phyloP scores from a whole-genome alignment of 2,113 vertebrate species.

The Ia io region DNA sequence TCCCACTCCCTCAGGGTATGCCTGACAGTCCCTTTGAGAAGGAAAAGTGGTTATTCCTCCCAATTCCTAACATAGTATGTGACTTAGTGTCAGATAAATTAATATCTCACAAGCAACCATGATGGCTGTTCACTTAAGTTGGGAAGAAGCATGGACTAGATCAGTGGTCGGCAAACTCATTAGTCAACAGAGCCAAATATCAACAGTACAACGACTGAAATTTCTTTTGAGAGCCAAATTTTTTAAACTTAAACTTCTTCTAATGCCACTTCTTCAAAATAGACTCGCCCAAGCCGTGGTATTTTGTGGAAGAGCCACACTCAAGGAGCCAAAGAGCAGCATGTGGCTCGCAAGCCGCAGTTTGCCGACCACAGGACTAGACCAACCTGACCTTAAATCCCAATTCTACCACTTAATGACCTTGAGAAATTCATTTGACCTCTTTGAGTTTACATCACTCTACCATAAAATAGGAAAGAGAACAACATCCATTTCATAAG shows the following conservation, averaged over 20 bases:
- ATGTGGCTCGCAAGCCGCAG: too few species aligned
- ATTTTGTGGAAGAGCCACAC: too few species aligned
- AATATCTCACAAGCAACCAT: background rate
- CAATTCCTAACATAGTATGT: slow-evolving; percentile 31
- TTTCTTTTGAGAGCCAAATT: too few species aligned
- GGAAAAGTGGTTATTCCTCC: slow-evolving; percentile 1
- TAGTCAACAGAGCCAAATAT: too few species aligned
- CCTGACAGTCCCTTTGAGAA: slow-evolving; percentile 40
- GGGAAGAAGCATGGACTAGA: background rate
- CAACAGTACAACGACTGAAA: too few species aligned
- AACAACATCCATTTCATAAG: background rate
- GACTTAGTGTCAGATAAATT: background rate
- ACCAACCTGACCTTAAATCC: background rate
- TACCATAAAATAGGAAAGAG: background rate
- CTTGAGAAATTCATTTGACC: background rate
- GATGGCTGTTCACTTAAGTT: background rate
- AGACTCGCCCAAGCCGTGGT: too few species aligned
- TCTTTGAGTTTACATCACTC: background rate
- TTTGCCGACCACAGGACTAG: background rate
- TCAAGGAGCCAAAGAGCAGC: too few species aligned
- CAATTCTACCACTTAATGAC: background rate
- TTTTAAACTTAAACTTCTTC: too few species aligned
- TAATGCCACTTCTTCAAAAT: too few species aligned
- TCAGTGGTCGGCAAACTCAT: background rate
- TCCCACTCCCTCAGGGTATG: slow-evolving; percentile 46